Evolutionary conservation across 2,888 invertebrate species (phyloP).

Genomic region (Azorinus chamasolen): DNA sequence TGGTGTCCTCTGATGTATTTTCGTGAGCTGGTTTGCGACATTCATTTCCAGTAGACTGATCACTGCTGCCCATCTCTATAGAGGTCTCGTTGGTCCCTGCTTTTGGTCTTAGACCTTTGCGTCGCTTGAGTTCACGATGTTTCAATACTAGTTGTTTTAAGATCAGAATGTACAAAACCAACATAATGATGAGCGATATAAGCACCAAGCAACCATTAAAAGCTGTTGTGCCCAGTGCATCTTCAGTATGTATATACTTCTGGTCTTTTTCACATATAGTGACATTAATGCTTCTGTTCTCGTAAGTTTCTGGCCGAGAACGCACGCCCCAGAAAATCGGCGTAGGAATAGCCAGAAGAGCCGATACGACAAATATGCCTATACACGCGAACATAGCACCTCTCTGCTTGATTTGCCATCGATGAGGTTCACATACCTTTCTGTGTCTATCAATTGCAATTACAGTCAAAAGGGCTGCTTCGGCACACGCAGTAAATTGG

Average conservation of each 20-base stretch:
- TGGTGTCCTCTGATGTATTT: too few species aligned
- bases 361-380: constrained; percentile 2
- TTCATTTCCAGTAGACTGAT: too few species aligned
- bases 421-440: constrained; percentile 34
- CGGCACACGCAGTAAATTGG: constrained; percentile 31
- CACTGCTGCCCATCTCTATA: too few species aligned
- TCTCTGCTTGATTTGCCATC: constrained; percentile 26
- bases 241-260: not conserved
- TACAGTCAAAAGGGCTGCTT: constrained; percentile 23
- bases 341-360: constrained; percentile 13
- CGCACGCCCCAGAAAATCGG: constrained; percentile 28
- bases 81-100: too few species aligned
- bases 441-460: constrained; percentile 37
- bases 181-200: constrained; percentile 6
- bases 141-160: constrained; percentile 1
- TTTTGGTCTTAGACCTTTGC: too few species aligned
- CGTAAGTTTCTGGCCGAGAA: not conserved
- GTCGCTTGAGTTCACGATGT: not conserved
- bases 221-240: constrained; percentile 9
- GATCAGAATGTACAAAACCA: constrained; percentile 21
- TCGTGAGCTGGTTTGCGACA: too few species aligned
- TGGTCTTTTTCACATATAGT: constrained; percentile 40
- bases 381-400: constrained; percentile 10
- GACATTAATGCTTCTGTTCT: constrained; percentile 14
- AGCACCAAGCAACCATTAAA: not conserved